Conservation (phyloP, 2,113 vertebrate genomes). For the Symphodus melops region DNA sequence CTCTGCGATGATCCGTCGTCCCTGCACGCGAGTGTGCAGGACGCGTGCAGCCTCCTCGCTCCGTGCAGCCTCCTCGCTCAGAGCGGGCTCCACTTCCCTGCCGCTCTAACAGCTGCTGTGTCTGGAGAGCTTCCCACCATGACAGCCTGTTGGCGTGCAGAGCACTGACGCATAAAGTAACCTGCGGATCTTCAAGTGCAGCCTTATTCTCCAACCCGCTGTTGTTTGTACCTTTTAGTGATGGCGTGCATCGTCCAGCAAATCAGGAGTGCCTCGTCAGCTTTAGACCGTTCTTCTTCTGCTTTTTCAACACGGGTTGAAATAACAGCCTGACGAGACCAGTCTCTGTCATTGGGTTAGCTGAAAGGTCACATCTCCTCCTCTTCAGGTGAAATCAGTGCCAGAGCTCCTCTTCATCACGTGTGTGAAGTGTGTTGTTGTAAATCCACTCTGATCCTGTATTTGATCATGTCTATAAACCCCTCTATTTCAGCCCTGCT, state of each 20-base stretch:
- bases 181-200: constrained; percentile 14
- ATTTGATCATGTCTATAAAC: too few relatives aligned
- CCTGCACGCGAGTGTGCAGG: constrained; percentile 65
- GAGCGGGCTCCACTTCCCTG: constrained; percentile 77
- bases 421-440: too few relatives aligned
- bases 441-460: too few relatives aligned
- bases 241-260: neutral
- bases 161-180: constrained; percentile 11
- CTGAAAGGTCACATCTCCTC: too few relatives aligned
- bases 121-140: constrained; percentile 37
- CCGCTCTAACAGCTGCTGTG: constrained; percentile 59
- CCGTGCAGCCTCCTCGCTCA: constrained; percentile 66
- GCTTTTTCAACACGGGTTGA: neutral
- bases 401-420: too few relatives aligned
- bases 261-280: neutral
- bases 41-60: constrained; percentile 68
- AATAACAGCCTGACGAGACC: too few relatives aligned
- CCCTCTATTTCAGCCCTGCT: too few relatives aligned
- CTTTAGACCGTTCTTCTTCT: neutral
- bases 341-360: too few relatives aligned
- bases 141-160: neutral
- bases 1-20: constrained; percentile 54
- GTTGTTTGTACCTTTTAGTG: constrained; percentile 22
- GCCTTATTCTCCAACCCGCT: constrained; percentile 13
- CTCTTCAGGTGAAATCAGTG: too few relatives aligned